A percentile compares a stretch with the other conserved stretches of the same genome.
Evolutionary conservation across 2,888 invertebrate species (phyloP).

Genomic region (Monoplex corrugatus): DNA sequence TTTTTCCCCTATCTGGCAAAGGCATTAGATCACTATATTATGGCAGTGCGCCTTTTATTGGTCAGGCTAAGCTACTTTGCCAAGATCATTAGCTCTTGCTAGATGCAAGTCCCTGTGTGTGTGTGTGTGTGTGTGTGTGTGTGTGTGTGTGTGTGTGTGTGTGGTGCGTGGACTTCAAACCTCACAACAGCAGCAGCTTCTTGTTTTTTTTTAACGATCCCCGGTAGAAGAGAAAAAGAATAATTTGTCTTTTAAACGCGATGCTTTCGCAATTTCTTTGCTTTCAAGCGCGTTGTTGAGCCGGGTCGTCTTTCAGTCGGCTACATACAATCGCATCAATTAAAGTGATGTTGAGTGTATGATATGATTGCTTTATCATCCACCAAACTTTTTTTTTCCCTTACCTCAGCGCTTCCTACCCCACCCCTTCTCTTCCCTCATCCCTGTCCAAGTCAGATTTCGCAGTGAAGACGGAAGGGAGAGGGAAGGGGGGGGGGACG

Average conservation of each 20-base stretch:
- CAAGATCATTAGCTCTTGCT: background rate
- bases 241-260: constrained; percentile 25
- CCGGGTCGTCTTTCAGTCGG: background rate
- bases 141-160: too few species aligned
- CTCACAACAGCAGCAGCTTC: too few species aligned
- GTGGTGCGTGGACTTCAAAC: too few species aligned
- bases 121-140: background rate
- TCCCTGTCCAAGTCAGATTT: too few species aligned
- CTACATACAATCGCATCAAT: background rate
- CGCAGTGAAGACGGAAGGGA: background rate
- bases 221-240: background rate
- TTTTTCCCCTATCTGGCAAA: background rate
- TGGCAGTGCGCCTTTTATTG: background rate
- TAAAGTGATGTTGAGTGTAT: background rate
- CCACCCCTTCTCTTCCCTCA: background rate
- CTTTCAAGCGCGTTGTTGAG: background rate
- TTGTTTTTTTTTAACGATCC: too few species aligned
- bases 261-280: background rate
- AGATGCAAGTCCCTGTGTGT: background rate
- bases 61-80: background rate
- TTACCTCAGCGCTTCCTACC: background rate
- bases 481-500: background rate
- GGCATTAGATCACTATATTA: background rate
- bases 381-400: background rate
- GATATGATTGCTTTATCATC: background rate